These are phyloP conservation scores for Antitype chi DNA, from an alignment of 2,888 invertebrate genomes.

Conservation along the genomic window DNA sequence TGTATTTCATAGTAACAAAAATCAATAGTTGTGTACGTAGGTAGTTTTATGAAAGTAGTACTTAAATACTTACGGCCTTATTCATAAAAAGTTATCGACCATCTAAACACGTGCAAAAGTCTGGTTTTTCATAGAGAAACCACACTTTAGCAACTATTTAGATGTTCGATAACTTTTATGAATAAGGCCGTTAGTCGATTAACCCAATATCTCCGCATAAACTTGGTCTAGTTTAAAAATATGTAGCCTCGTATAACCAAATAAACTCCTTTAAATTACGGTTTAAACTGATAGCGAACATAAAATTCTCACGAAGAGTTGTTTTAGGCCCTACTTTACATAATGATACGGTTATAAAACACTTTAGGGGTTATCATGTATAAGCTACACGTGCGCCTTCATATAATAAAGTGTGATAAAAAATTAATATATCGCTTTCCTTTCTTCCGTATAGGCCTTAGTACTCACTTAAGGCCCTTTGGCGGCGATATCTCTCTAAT, in stretches of 20 bases:
- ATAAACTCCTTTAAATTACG: conserved; percentile 68
- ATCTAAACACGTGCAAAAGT: too few species aligned
- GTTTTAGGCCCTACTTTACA: conserved; percentile 86
- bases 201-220: neutral
- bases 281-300: conserved; percentile 78
- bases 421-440: conserved; percentile 37
- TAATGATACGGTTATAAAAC: conserved; percentile 81
- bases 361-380: conserved; percentile 59
- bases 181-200: too few species aligned
- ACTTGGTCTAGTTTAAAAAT: conserved; percentile 29
- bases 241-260: conserved; percentile 29
- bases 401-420: conserved; percentile 66
- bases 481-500: neutral
- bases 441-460: conserved; percentile 7
- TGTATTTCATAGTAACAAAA: neutral
- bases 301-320: conserved; percentile 82
- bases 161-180: too few species aligned
- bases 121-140: too few species aligned
- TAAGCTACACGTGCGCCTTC: conserved; percentile 65
- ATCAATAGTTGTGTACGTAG: neutral
- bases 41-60: too few species aligned
- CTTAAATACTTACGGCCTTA: neutral
- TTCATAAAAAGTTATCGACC: too few species aligned
- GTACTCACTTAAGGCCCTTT: conserved; percentile 4
- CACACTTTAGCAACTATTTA: too few species aligned